phyloP scores from a whole-genome alignment of 2,113 vertebrate genomes.

The Ahaetulla prasina region DNA sequence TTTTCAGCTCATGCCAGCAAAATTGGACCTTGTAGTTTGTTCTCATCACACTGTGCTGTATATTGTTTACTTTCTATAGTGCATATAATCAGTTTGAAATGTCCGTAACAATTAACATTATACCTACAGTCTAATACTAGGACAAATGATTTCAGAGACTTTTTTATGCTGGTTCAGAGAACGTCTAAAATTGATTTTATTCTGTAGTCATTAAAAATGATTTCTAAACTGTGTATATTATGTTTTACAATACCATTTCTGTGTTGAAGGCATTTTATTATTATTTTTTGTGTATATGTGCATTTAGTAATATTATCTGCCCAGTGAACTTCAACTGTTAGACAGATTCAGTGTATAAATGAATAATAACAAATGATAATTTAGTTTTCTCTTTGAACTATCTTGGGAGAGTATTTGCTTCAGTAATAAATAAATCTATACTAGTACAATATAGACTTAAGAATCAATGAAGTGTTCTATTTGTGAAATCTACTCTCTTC shows the following conservation, averaged over 20 bases:
- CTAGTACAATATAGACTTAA: background rate
- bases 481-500: background rate
- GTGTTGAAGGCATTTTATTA: background rate
- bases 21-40: constrained; percentile 2
- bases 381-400: background rate
- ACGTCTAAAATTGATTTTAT: background rate
- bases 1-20: background rate
- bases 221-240: background rate
- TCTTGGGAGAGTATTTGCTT: background rate
- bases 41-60: background rate
- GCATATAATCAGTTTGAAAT: constrained; percentile 22
- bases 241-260: background rate
- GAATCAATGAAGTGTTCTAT: background rate
- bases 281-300: background rate
- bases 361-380: background rate
- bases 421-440: background rate
- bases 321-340: background rate
- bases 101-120: background rate
- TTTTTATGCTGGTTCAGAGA: too few species aligned
- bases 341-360: background rate
- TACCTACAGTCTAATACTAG: background rate
- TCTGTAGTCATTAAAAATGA: background rate
- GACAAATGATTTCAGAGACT: background rate
- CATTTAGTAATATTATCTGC: background rate
- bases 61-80: constrained; percentile 12